Evolutionary conservation across 2,797 vertebrate species (phyloP).

Genomic region (Dromococcyx pavoninus): DNA sequence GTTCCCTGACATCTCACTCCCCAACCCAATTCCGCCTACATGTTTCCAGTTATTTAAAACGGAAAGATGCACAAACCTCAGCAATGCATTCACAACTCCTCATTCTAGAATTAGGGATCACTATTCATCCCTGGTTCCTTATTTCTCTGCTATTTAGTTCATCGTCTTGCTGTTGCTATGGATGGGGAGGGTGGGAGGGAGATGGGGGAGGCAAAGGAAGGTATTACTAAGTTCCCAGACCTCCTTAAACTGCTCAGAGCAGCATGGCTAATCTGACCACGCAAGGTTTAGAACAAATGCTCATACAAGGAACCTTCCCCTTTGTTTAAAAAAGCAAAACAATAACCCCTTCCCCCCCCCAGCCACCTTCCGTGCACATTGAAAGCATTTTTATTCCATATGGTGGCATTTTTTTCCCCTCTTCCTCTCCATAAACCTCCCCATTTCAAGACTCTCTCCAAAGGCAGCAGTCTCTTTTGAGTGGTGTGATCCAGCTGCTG

Average conservation of each 20-base stretch:
- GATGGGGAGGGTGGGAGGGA: background rate
- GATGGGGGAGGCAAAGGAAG: background rate
- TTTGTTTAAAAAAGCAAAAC: constrained; percentile 16
- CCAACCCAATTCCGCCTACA: background rate
- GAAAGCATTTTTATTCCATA: constrained; percentile 3
- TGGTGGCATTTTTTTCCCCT: accelerated
- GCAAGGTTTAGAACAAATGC: constrained; percentile 52
- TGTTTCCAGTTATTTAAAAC: background rate
- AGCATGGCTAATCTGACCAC: constrained; percentile 78
- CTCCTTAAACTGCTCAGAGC: constrained; percentile 81
- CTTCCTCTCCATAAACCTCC: background rate
- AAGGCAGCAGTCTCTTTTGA: background rate
- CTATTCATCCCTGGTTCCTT: background rate
- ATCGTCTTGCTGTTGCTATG: background rate
- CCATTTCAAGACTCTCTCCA: background rate
- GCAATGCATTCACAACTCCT: background rate
- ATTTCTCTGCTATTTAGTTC: background rate
- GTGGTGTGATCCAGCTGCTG: background rate
- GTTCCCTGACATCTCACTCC: background rate
- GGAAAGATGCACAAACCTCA: constrained; percentile 38
- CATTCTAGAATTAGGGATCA: background rate
- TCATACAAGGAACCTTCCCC: background rate
- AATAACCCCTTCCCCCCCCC: background rate
- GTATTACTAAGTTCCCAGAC: constrained; percentile 59
- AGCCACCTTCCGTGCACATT: background rate